Conservation (phyloP, 2,888 invertebrate genomes). For the Cordylochernes scorpioides region DNA sequence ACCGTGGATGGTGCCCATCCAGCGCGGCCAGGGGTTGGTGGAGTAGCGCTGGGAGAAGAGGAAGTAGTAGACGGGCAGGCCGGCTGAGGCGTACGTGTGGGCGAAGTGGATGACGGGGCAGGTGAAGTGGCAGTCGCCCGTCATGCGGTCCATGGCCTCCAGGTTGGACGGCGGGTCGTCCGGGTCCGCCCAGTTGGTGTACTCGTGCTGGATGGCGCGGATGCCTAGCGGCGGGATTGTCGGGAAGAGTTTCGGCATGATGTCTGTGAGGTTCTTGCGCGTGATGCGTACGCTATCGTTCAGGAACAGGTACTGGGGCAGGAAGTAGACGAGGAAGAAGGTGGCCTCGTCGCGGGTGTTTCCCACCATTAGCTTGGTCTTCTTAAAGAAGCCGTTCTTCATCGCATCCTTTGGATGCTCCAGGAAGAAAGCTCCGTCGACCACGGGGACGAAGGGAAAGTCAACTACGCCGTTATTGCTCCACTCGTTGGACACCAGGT, state of each 20-base stretch:
- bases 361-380: constrained; percentile 67
- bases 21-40: constrained; percentile 74
- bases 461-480: constrained; percentile 23
- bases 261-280: constrained; percentile 43
- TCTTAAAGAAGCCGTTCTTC: constrained; percentile 57
- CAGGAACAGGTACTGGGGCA: constrained; percentile 44
- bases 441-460: constrained; percentile 77
- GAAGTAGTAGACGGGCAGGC: constrained; percentile 70
- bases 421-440: constrained; percentile 71
- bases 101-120: constrained; percentile 85
- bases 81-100: constrained; percentile 56
- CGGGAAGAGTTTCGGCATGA: constrained; percentile 53
- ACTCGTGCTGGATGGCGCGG: constrained; percentile 72
- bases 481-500: constrained; percentile 16
- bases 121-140: constrained; percentile 78
- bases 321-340: constrained; percentile 72
- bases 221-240: constrained; percentile 37
- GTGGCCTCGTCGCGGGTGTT: constrained; percentile 78
- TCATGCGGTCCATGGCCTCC: constrained; percentile 63
- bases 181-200: constrained; percentile 67
- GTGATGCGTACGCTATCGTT: constrained; percentile 58
- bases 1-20: constrained; percentile 98
- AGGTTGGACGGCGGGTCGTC: constrained; percentile 57
- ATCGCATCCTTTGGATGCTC: constrained; percentile 39
- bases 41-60: constrained; percentile 60